Evolutionary conservation across 2,113 vertebrate genomes (phyloP).

Genomic region (Rhinoptilus africanus): DNA sequence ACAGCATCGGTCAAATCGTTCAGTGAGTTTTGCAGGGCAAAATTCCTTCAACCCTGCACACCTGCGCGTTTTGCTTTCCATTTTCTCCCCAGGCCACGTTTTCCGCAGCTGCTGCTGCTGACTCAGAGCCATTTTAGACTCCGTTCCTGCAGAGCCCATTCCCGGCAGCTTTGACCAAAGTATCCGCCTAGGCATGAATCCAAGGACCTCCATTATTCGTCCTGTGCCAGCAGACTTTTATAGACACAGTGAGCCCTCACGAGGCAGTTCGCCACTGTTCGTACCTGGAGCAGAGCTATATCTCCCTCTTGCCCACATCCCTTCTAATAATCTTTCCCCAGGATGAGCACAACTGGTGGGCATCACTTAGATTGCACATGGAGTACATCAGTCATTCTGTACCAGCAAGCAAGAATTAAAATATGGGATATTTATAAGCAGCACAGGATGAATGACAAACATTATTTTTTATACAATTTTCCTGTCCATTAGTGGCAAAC

Average conservation of each 20-base stretch:
- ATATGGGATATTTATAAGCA: not conserved
- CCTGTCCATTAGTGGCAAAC: not conserved
- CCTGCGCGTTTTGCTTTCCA: not conserved
- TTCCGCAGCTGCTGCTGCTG: constrained; percentile 4
- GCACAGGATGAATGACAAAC: not conserved
- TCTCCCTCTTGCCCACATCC: not conserved
- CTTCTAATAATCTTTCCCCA: not conserved
- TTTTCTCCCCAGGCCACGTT: not conserved
- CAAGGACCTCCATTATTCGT: not conserved
- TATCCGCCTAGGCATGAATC: not conserved
- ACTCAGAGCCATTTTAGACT: not conserved
- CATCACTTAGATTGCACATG: not conserved
- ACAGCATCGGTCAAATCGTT: not conserved
- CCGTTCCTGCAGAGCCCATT: not conserved
- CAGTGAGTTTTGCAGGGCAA: not conserved
- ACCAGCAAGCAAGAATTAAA: not conserved
- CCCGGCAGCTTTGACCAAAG: not conserved
- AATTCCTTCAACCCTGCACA: not conserved
- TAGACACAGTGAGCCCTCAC: not conserved
- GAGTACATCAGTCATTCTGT: not conserved
- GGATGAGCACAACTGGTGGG: not conserved
- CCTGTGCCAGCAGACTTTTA: not conserved
- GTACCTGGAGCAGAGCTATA: not conserved
- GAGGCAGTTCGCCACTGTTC: not conserved
- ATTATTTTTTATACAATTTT: not conserved